A percentile compares a stretch with the other conserved stretches of the same genome.
phyloP scores from a whole-genome alignment of 1,140 invertebrate species.

The Galendromus occidentalis region DNA sequence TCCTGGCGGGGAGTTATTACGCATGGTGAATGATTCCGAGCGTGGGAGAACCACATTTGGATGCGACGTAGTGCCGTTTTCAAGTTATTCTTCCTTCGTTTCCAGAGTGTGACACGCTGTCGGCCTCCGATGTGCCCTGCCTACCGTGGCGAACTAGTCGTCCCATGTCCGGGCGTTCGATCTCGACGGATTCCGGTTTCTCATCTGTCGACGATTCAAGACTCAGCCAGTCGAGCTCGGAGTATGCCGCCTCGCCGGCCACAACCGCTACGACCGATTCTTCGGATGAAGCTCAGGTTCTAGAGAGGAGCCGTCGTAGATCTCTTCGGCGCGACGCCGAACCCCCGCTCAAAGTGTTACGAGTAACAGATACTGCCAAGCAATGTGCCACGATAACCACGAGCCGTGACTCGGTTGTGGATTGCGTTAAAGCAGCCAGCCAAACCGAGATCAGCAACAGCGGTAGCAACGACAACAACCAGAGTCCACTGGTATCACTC shows the following conservation, averaged over 20 bases:
- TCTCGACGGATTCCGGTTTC: neutral
- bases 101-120: no score
- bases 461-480: neutral
- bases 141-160: neutral
- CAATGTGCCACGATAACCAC: constrained; percentile 1
- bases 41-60: no score
- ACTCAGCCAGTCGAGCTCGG: constrained; percentile 2
- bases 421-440: neutral
- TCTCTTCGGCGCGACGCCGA: neutral
- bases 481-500: neutral
- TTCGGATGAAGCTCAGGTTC: neutral
- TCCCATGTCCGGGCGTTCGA: neutral
- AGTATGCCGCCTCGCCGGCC: constrained; percentile 1
- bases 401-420: neutral
- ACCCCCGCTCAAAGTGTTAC: constrained; percentile 4
- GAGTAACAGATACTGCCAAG: neutral
- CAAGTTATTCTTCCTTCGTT: no score
- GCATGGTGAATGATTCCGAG: no score
- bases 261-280: neutral
- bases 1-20: no score
- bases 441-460: neutral
- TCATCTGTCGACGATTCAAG: neutral
- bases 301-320: neutral
- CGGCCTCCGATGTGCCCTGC: neutral
- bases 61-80: no score